These are phyloP conservation scores for Stegodyphus mimosarum DNA, from an alignment of 1,140 invertebrate species.

Conservation along the genomic window DNA sequence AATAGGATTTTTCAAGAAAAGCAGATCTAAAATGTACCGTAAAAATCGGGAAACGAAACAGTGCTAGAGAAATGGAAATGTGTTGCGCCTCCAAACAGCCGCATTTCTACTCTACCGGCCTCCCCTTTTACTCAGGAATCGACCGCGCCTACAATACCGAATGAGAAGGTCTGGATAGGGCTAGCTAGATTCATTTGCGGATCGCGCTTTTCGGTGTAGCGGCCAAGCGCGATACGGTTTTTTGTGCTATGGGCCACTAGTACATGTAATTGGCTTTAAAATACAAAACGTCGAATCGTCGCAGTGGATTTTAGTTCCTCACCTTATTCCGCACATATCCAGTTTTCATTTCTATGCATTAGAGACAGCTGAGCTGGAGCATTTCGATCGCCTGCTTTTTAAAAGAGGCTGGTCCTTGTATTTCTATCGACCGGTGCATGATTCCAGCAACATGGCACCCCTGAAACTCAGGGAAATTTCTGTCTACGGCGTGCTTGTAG, in stretches of 20 bases:
- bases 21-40: no score
- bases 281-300: not conserved
- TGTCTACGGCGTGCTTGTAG: constrained; percentile 13
- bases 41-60: not conserved
- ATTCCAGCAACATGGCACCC: constrained; percentile 38
- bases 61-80: not conserved
- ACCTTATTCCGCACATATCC: not conserved
- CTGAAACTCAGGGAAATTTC: constrained; percentile 17
- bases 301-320: not conserved
- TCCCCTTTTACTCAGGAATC: constrained; percentile 10
- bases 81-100: not conserved
- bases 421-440: constrained; percentile 37
- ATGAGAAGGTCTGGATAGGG: not conserved
- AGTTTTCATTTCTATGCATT: not conserved
- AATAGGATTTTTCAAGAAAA: no score
- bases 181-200: not conserved
- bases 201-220: not conserved
- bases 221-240: not conserved
- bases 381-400: constrained; percentile 5
- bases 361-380: not conserved
- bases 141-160: not conserved
- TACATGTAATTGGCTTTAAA: not conserved
- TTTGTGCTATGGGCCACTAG: not conserved
- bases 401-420: not conserved
- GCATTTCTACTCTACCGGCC: constrained; percentile 8